Percentiles rank a stretch among this genome's conserved stretches.
Conservation (phyloP, 2,797 vertebrate species). For the Pogonophryne albipinna region DNA sequence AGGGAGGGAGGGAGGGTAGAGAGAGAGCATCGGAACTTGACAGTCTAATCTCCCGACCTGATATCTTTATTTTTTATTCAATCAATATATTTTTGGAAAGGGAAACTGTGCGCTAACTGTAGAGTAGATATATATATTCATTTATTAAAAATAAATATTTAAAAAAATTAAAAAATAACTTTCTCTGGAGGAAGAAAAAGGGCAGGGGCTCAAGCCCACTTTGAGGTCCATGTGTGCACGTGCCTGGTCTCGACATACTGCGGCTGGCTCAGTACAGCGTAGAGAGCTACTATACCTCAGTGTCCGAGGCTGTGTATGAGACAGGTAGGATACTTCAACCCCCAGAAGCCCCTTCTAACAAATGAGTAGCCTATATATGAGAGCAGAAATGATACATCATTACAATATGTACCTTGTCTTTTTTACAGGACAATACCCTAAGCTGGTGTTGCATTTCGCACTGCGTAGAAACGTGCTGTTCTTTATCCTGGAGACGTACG, state of each 20-base stretch:
- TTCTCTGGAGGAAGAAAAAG: too few species aligned
- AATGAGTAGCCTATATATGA: neutral
- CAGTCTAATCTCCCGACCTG: too few species aligned
- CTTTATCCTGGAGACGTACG: constrained; percentile 94
- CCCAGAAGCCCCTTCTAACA: neutral
- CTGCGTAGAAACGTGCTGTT: constrained; percentile 92
- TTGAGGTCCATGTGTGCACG: too few species aligned
- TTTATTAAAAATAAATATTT: too few species aligned
- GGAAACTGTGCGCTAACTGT: too few species aligned
- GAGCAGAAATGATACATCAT: neutral
- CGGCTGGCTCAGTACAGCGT: constrained; percentile 92
- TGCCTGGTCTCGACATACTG: constrained; percentile 86
- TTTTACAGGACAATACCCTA: constrained; percentile 89
- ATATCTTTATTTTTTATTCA: too few species aligned
- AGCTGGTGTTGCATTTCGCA: constrained; percentile 92
- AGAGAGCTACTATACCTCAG: constrained; percentile 92
- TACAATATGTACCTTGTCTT: constrained; percentile 1
- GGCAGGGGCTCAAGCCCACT: too few species aligned
- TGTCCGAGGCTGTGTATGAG: constrained; percentile 92
- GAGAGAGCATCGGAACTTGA: too few species aligned
- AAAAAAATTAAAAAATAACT: too few species aligned
- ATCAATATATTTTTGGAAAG: too few species aligned
- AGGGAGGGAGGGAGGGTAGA: too few species aligned
- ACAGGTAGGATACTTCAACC: constrained; percentile 83
- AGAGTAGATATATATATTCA: too few species aligned